Conservation (phyloP, 2,888 invertebrate genomes). For the Parnassius smintheus region DNA sequence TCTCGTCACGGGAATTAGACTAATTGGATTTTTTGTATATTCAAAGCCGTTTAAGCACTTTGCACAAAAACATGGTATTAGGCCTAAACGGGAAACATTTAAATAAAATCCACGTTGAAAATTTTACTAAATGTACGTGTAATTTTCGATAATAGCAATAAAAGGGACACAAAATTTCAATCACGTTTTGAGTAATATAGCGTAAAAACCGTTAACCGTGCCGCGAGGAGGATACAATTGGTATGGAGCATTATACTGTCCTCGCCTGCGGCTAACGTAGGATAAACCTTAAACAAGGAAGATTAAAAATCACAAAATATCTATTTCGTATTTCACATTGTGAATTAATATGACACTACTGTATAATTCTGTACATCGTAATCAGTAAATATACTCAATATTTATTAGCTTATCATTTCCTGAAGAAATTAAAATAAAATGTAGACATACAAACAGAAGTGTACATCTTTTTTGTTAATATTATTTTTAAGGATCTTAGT, state of each 20-base stretch:
- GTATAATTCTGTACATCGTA: neutral
- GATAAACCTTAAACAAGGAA: slow-evolving; percentile 22
- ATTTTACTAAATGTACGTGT: slow-evolving; percentile 13
- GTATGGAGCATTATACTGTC: slow-evolving; percentile 22
- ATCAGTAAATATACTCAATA: too few species aligned
- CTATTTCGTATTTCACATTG: neutral
- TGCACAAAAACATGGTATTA: too few species aligned
- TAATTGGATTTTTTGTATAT: too few species aligned
- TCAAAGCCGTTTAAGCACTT: too few species aligned
- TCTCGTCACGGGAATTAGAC: too few species aligned
- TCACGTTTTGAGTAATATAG: slow-evolving; percentile 25
- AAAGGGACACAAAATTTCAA: slow-evolving; percentile 24
- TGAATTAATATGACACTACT: neutral
- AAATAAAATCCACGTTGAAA: slow-evolving; percentile 6
- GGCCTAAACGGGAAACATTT: neutral
- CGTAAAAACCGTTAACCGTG: slow-evolving; percentile 27
- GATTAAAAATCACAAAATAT: slow-evolving; percentile 24
- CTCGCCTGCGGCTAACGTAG: slow-evolving; percentile 25
- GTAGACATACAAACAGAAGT: too few species aligned
- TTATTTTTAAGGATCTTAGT: too few species aligned
- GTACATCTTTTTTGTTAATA: too few species aligned
- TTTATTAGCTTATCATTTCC: too few species aligned
- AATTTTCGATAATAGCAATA: slow-evolving; percentile 23
- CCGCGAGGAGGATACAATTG: slow-evolving; percentile 26
- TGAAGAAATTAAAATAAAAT: too few species aligned